Percentiles rank a stretch among this genome's conserved stretches.
These are phyloP conservation scores for Nasonia vitripennis DNA, from an alignment of 1,140 invertebrate species.

Conservation along the genomic window DNA sequence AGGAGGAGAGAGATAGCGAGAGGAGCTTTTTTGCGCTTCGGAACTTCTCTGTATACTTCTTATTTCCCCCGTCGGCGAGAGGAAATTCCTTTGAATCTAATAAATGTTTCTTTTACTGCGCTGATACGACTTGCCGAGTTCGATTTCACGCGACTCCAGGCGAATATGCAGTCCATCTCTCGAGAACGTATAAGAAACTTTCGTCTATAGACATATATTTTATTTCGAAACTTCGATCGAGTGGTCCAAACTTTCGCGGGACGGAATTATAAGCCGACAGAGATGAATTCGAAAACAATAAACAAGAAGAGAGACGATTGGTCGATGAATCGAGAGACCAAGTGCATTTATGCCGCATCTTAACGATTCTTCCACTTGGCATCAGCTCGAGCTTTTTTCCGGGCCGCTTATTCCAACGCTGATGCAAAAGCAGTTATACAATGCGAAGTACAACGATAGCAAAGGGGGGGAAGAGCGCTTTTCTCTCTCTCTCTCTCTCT, in stretches of 20 bases:
- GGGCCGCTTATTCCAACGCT: too few species aligned
- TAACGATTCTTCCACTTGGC: neutral
- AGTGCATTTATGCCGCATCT: slow-evolving; percentile 6
- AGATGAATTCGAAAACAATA: neutral
- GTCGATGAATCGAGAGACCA: neutral
- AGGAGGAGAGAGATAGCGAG: too few species aligned
- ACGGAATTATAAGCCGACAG: neutral
- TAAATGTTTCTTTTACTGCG: neutral
- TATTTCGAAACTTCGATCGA: neutral
- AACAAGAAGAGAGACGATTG: neutral
- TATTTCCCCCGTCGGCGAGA: neutral
- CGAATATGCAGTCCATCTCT: neutral
- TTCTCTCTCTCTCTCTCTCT: neutral
- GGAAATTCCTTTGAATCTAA: neutral
- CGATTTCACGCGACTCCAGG: neutral
- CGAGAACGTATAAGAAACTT: neutral
- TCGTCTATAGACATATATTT: neutral
- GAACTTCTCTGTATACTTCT: neutral
- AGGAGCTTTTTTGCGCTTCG: too few species aligned
- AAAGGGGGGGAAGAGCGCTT: neutral
- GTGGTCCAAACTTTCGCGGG: too few species aligned
- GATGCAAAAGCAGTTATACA: too few species aligned
- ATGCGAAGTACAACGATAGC: too few species aligned
- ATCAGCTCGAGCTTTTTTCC: neutral
- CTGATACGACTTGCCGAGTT: neutral